These are phyloP conservation scores for Bovichtus variegatus DNA, from an alignment of 2,797 vertebrate species.

Conservation along the genomic window DNA sequence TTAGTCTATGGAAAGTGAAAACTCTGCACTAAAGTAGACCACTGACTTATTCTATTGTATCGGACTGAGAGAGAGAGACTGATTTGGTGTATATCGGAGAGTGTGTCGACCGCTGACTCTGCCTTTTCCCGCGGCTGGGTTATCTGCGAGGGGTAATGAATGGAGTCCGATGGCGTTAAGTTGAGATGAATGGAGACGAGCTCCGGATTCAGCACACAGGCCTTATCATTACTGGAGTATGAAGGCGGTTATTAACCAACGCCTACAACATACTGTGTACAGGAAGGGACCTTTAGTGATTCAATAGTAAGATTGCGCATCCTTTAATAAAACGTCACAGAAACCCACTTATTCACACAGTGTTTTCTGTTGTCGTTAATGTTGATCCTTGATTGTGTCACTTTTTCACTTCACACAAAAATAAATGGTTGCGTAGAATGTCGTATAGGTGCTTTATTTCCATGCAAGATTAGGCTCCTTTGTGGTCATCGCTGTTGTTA, in stretches of 20 bases:
- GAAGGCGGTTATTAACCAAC: constrained; percentile 57
- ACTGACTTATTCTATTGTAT: constrained; percentile 31
- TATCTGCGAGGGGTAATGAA: constrained; percentile 71
- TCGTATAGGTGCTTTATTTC: not conserved
- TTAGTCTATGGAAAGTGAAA: constrained; percentile 46
- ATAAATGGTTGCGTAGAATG: not conserved
- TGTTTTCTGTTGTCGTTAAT: constrained; percentile 13
- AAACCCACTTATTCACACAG: not conserved
- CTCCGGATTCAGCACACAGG: constrained; percentile 49
- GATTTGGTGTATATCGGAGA: constrained; percentile 49
- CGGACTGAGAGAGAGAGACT: constrained; percentile 27
- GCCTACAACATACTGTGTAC: constrained; percentile 13
- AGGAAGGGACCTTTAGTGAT: constrained; percentile 19
- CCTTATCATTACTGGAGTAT: constrained; percentile 55
- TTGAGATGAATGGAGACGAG: constrained; percentile 57
- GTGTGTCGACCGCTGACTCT: constrained; percentile 62
- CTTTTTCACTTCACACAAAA: not conserved
- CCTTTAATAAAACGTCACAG: constrained; percentile 2
- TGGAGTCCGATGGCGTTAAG: constrained; percentile 55
- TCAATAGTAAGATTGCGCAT: constrained; percentile 16
- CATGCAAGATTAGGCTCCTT: not conserved
- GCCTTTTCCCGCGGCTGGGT: constrained; percentile 58
- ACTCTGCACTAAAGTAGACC: constrained; percentile 28
- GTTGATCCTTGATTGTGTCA: not conserved
- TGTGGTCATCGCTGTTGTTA: not conserved